Evolutionary conservation across 2,888 invertebrate species (phyloP), one percentile per base, ranked within the genome.

Genomic region (Cordilura impudica): DNA sequence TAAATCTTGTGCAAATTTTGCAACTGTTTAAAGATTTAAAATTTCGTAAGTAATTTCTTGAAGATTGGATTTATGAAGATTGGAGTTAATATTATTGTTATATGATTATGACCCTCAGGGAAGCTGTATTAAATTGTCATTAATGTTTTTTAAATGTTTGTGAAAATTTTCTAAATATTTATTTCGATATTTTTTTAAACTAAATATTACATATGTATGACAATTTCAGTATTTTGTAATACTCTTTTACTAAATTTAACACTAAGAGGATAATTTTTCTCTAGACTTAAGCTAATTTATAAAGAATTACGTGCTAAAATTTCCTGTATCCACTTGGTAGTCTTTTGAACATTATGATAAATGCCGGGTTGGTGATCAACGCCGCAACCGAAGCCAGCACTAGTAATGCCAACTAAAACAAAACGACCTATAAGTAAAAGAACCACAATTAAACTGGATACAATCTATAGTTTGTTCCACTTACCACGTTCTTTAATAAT

Each of bases 311-410:
- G 78, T 23, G 75, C 54, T 49, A 83, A 91, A 66, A 93, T 90
- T 16, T 91, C 91, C 81, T 91, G 91, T 72, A 95, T 94, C 95
- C 95, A 95, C 78, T 91, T 90, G 21, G 93, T 91, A 4, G 94
- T 94, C 83, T 93, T 91, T 83, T 93, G 92, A 2, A 96, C 93
- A 86, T 94, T 95, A 88, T 96, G 96, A 89, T 96, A 96, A 84
- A 96, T 96, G 29, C 96, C 96, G 0, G 96, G 96, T 88, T 96
- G 96, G 85, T 95, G 94, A 85, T 95, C 94, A 12, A 95, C 95
- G 0, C 95, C 96, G 86, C 96, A 96, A 54, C 96, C 96, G 87
- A 96, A 96, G 5, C 96, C 96, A 0, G 96, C 96, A 23, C 95
- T 95, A 0, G 95, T 96, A 81, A 96, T 95, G 12, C 96, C 96